Base-by-base conservation (phyloP, 2,797 vertebrate genomes). In the Gymnodraco acuticeps region DNA sequence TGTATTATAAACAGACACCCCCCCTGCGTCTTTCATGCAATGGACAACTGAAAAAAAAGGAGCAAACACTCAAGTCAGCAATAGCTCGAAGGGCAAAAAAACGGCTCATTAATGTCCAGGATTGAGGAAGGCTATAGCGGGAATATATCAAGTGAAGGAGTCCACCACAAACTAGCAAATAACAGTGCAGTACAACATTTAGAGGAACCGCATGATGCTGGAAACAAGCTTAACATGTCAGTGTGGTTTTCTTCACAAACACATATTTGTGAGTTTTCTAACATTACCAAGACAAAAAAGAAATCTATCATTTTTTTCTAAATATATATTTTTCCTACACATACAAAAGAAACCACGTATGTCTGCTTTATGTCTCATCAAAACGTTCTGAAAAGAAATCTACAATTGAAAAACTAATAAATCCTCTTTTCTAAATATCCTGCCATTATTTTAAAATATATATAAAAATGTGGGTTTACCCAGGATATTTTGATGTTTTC, bases 1-100 rank as follows among this genome's bases (percentile, higher is more conserved):
- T 68, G 77, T 85, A 82, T 84, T 60, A 73, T 64, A 82, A 84
- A 75, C 71, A 80, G 68, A 81, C 75, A 56, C 31, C 75, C 77
- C 64, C 71, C 68, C 60, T 81, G 74, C 9, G 50, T 73, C 64
- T 78, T 83, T 77, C 64, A 65, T 63, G 45, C 68, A 59, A 1
- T 52, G 69, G 70, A 82, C 70, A 65, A 55, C 64, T 73, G 33
- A 9, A 38, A 9, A 38, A 38, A 38, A 38, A 38, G 33, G 8
- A 5, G 23, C 64, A 78, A 54, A 66, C 63, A 63, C 60, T 82
- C 56, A 53, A 78, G 60, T 79, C 70, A 75, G 77, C 46, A 33
- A 48, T 41, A 46, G 68, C 63, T 80, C 64, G 51, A 19, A 55
- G 23, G 68, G 63, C 47, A 73, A 63, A 64, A 65, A 71, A 60